phyloP scores from a whole-genome alignment of 2,888 invertebrate genomes.

The Bursaphelenchus okinawaensis region DNA sequence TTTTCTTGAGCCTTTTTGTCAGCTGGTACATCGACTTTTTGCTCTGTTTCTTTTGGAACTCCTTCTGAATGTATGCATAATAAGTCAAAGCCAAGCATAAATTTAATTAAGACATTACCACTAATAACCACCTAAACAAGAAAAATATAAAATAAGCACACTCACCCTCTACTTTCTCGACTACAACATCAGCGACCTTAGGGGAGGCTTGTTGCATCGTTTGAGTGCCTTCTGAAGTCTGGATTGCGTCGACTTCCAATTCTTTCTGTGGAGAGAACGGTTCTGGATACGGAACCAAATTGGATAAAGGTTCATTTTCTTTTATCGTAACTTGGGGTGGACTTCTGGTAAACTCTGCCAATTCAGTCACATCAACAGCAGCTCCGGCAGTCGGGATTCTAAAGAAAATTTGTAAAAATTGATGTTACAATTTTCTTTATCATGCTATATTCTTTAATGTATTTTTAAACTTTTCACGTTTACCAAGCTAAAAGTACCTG shows the following conservation, averaged over 20 bases:
- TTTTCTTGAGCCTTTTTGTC: background rate
- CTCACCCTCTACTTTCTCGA: background rate
- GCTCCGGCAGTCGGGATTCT: background rate
- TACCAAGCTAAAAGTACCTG: too few relatives aligned
- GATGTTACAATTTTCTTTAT: too few relatives aligned
- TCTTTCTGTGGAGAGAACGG: too few relatives aligned
- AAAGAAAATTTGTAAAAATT: background rate
- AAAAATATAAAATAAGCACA: background rate
- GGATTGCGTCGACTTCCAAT: background rate
- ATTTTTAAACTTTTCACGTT: too few relatives aligned
- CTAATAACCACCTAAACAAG: background rate
- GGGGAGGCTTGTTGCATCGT: background rate
- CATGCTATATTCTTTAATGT: too few relatives aligned
- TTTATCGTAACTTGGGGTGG: background rate
- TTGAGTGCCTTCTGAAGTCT: background rate
- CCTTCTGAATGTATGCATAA: too few relatives aligned
- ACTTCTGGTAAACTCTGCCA: background rate
- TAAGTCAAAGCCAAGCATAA: too few relatives aligned
- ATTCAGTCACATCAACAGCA: background rate
- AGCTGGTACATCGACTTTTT: conserved; percentile 14
- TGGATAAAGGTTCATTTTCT: background rate
- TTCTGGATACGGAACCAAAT: too few relatives aligned
- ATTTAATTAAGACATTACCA: too few relatives aligned
- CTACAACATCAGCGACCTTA: background rate
- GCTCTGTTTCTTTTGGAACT: too few relatives aligned